phyloP scores from a whole-genome alignment of 2,888 invertebrate genomes.

The Labia minor region DNA sequence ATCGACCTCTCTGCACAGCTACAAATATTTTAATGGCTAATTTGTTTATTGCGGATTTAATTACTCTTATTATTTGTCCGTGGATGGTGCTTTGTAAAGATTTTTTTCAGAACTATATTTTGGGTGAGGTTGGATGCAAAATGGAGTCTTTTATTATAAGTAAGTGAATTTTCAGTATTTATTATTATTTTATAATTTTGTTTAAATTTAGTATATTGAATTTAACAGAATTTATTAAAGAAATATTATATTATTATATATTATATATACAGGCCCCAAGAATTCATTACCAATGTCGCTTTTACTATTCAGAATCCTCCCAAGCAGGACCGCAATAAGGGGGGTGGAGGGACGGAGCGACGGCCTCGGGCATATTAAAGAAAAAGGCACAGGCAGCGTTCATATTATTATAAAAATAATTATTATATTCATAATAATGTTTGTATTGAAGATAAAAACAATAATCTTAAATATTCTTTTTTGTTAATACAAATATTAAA shows the following conservation, averaged over 20 bases:
- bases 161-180: slow-evolving; percentile 36
- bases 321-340: too few species aligned
- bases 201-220: neutral
- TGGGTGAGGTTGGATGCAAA: slow-evolving; percentile 62
- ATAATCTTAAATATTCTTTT: too few species aligned
- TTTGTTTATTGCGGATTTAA: slow-evolving; percentile 59
- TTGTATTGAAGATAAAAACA: too few species aligned
- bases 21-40: slow-evolving; percentile 64
- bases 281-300: neutral
- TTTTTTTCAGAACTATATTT: slow-evolving; percentile 65
- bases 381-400: too few species aligned
- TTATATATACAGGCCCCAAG: neutral
- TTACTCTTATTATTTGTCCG: slow-evolving; percentile 56
- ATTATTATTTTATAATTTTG: slow-evolving; percentile 18
- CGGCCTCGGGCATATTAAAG: too few species aligned
- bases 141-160: slow-evolving; percentile 68
- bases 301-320: too few species aligned
- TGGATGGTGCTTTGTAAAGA: slow-evolving; percentile 65
- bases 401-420: too few species aligned
- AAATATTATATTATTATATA: slow-evolving; percentile 15
- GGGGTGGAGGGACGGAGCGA: too few species aligned
- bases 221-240: neutral
- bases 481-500: too few species aligned
- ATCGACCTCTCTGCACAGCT: slow-evolving; percentile 53
- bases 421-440: too few species aligned